phyloP scores from a whole-genome alignment of 2,113 vertebrate genomes.

The Colius striatus region DNA sequence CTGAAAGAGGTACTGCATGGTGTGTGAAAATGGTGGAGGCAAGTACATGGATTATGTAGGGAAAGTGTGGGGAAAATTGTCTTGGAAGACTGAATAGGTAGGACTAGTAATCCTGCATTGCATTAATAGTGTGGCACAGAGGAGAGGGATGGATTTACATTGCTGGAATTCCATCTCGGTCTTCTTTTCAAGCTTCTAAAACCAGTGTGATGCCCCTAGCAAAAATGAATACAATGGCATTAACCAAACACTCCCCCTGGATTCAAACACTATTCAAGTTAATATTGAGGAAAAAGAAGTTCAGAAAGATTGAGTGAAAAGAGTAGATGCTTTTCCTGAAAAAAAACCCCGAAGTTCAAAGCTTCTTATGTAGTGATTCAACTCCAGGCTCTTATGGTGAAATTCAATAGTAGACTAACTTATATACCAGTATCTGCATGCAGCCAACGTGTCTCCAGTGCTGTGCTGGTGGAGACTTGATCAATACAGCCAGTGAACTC shows the following conservation, averaged over 20 bases:
- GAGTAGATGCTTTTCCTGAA: neutral
- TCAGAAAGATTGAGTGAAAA: neutral
- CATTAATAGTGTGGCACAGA: neutral
- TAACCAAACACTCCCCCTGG: neutral
- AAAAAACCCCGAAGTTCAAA: neutral
- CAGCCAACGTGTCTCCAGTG: neutral
- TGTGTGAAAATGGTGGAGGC: accelerated
- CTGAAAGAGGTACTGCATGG: neutral
- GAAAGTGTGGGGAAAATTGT: neutral
- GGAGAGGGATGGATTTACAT: neutral
- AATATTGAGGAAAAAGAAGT: neutral
- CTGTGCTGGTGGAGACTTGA: neutral
- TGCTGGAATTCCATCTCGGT: neutral
- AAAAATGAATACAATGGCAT: neutral
- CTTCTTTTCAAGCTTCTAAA: neutral
- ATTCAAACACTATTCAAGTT: neutral
- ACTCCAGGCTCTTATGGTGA: neutral
- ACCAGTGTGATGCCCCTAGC: neutral
- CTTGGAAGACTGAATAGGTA: neutral
- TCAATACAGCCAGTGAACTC: neutral
- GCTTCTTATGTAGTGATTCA: neutral
- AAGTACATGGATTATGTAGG: neutral
- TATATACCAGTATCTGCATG: neutral
- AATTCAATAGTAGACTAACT: neutral
- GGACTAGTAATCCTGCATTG: accelerated